These are phyloP conservation scores for Agrotis clavis DNA, from an alignment of 2,888 invertebrate species.

Conservation along the genomic window DNA sequence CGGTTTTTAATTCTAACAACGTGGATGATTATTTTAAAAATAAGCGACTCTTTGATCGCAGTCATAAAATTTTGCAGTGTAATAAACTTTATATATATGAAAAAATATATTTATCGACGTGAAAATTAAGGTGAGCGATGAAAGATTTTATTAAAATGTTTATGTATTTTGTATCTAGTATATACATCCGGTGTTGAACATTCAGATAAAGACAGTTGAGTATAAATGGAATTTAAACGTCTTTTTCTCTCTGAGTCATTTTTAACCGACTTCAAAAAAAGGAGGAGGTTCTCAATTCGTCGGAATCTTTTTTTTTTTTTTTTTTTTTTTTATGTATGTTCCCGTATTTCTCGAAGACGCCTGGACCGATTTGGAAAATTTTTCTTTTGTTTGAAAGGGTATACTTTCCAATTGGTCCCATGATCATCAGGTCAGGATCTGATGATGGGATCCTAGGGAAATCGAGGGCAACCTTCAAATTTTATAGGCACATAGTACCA, in stretches of 20 bases:
- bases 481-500: no score
- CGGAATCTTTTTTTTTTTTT: no score
- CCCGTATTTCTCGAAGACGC: no score
- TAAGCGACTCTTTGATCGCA: constrained; percentile 35
- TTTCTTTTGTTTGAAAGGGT: no score
- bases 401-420: no score
- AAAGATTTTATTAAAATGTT: constrained; percentile 23
- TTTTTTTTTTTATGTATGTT: no score
- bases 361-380: no score
- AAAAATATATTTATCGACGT: neutral
- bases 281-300: no score
- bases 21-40: constrained; percentile 18
- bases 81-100: constrained; percentile 5
- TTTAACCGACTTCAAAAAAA: no score
- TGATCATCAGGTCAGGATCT: no score
- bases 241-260: neutral
- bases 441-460: no score
- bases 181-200: neutral
- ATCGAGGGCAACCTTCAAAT: no score
- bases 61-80: constrained; percentile 29
- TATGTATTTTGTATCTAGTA: constrained; percentile 1
- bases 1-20: neutral
- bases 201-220: neutral
- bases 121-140: constrained; percentile 17
- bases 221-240: constrained; percentile 7